Percentiles rank a stretch among this genome's conserved stretches.
These are phyloP conservation scores for Stomorhina lunata DNA, from an alignment of 2,888 invertebrate species.

Conservation along the genomic window DNA sequence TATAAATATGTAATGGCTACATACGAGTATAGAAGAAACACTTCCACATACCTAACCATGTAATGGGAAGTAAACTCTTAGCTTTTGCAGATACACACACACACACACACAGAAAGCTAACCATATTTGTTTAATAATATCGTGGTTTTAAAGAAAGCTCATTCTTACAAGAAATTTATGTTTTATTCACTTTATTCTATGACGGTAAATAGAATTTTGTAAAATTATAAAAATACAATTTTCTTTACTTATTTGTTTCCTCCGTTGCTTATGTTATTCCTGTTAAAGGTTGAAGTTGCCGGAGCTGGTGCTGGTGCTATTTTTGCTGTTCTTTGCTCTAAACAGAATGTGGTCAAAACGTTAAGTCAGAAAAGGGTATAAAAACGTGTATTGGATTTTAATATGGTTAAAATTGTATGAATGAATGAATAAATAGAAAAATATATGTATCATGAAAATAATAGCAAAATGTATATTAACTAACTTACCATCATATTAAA, in stretches of 20 bases:
- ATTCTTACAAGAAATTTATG: neutral
- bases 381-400: conserved; percentile 22
- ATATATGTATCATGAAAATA: neutral
- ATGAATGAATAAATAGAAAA: neutral
- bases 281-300: conserved; percentile 12
- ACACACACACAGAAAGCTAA: neutral
- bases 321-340: neutral
- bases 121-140: conserved; percentile 20
- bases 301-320: neutral
- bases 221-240: neutral
- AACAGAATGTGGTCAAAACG: conserved; percentile 14
- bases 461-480: neutral
- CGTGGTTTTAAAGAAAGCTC: neutral
- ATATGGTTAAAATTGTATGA: conserved; percentile 23
- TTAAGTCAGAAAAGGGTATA: neutral
- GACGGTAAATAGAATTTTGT: conserved; percentile 19
- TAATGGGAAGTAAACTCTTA: conserved; percentile 11
- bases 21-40: neutral
- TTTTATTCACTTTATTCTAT: neutral
- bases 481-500: neutral
- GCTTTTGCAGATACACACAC: neutral
- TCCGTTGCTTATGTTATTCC: conserved; percentile 10
- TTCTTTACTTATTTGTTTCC: conserved; percentile 11
- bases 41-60: neutral
- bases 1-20: neutral